Evolutionary conservation across 2,113 vertebrate species (phyloP).

Genomic region (Emydura subglobosa): DNA sequence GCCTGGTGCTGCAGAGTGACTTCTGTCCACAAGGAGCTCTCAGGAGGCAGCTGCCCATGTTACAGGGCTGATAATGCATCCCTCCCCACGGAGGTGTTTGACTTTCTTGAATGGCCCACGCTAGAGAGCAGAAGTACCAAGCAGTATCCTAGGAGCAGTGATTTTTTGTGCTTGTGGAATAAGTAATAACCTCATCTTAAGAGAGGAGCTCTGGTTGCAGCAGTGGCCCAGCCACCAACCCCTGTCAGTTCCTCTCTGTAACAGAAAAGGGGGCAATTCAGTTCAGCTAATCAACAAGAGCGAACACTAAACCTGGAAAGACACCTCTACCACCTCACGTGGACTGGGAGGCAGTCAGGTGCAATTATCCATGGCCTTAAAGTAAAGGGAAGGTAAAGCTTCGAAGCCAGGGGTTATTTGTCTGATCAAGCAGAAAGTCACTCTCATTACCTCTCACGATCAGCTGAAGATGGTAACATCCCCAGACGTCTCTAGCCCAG

Average conservation of each 20-base stretch:
- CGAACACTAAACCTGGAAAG: not conserved
- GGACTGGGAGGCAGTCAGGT: fast-evolving
- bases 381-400: not conserved
- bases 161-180: not conserved
- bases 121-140: not conserved
- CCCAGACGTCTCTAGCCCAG: not conserved
- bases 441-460: not conserved
- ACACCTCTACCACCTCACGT: not conserved
- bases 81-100: not conserved
- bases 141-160: fast-evolving
- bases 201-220: not conserved
- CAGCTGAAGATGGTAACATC: not conserved
- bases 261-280: not conserved
- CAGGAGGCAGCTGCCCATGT: not conserved
- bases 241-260: not conserved
- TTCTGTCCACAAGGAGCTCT: not conserved
- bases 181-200: not conserved
- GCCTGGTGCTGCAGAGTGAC: not conserved
- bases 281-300: fast-evolving
- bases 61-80: not conserved
- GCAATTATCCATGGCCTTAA: fast-evolving
- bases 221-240: not conserved
- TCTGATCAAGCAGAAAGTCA: not conserved
- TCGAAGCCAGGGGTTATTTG: not conserved
- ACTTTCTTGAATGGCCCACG: fast-evolving